These are phyloP conservation scores for Limonius californicus DNA, from an alignment of 1,140 invertebrate genomes.

Conservation along the genomic window DNA sequence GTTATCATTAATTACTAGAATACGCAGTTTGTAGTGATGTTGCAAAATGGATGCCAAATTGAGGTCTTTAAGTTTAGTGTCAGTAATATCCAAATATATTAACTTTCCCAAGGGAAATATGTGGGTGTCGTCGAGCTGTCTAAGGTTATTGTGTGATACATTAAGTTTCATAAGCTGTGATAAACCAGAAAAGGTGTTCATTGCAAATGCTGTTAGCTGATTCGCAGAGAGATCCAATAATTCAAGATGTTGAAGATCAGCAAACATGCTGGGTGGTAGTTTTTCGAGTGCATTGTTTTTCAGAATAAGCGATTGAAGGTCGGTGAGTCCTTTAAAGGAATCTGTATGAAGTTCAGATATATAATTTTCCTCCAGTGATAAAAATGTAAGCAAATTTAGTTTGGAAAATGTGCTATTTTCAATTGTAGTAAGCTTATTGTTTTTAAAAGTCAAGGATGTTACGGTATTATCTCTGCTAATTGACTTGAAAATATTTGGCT, in stretches of 20 bases:
- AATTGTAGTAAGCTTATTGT: background rate
- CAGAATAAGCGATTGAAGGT: background rate
- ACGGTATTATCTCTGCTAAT: background rate
- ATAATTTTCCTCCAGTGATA: background rate
- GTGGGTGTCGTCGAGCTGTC: background rate
- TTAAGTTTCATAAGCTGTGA: background rate
- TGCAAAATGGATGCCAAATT: background rate
- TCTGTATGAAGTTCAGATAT: constrained; percentile 7
- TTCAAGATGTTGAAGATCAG: background rate
- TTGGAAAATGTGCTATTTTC: constrained; percentile 7
- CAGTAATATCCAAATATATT: background rate
- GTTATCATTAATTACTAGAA: constrained; percentile 6
- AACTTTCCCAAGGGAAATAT: constrained; percentile 3
- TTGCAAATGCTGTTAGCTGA: background rate
- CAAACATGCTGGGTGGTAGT: background rate
- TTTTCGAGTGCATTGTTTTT: background rate
- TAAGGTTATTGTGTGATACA: constrained; percentile 1
- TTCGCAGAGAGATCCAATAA: background rate
- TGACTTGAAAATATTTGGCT: background rate
- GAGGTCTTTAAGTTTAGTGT: background rate
- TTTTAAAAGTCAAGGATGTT: background rate
- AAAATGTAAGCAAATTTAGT: background rate
- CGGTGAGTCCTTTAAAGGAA: constrained; percentile 7
- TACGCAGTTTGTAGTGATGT: background rate
- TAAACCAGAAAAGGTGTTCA: background rate